These are phyloP conservation scores for Drosophila koepferae DNA, from an alignment of 2,888 invertebrate species.

Conservation along the genomic window DNA sequence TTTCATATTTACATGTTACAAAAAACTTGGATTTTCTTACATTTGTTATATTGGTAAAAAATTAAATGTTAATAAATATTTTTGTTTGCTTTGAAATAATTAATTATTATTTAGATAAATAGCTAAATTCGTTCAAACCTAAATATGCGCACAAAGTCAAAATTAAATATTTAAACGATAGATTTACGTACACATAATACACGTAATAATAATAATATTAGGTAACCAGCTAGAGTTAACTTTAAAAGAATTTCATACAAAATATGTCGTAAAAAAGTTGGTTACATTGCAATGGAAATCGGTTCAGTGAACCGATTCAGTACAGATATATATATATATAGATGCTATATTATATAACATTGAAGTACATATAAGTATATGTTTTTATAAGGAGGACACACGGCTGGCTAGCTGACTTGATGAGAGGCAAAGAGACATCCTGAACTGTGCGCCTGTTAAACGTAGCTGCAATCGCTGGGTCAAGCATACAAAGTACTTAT, in stretches of 20 bases:
- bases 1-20: slow-evolving; percentile 41
- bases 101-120: slow-evolving; percentile 19
- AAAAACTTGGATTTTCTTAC: slow-evolving; percentile 23
- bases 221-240: slow-evolving; percentile 28
- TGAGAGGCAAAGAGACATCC: slow-evolving; percentile 16
- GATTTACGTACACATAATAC: slow-evolving; percentile 6
- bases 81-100: slow-evolving; percentile 24
- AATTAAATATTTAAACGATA: slow-evolving; percentile 20
- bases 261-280: slow-evolving; percentile 37
- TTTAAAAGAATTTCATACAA: slow-evolving; percentile 29
- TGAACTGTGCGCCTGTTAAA: slow-evolving; percentile 13
- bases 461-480: slow-evolving; percentile 2
- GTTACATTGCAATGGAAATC: slow-evolving; percentile 26
- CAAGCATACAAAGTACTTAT: slow-evolving; percentile 11
- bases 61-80: slow-evolving; percentile 35
- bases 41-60: slow-evolving; percentile 16
- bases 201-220: slow-evolving; percentile 9
- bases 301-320: slow-evolving; percentile 25
- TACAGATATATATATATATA: slow-evolving; percentile 19
- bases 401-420: slow-evolving; percentile 13
- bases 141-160: slow-evolving; percentile 22
- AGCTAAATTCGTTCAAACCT: slow-evolving; percentile 55
- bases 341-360: slow-evolving; percentile 42
- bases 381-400: slow-evolving; percentile 27
- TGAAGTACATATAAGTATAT: slow-evolving; percentile 24